Conservation (phyloP, 2,797 vertebrate genomes). For the Leontocebus nigricollis region DNA sequence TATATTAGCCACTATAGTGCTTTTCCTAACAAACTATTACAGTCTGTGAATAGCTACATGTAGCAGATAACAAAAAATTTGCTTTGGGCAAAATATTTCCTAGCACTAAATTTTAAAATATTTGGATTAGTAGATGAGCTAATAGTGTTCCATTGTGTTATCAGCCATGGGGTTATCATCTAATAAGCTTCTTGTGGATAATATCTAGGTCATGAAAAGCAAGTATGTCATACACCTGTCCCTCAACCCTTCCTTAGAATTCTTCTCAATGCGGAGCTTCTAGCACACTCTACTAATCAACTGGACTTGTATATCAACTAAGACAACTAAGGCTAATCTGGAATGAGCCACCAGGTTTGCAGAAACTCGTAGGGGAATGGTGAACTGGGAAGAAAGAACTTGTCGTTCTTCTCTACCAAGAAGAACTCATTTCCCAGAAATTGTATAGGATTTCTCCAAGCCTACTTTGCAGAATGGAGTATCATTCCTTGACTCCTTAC, state of each 20-base stretch:
- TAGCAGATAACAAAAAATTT: background rate
- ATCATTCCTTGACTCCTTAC: background rate
- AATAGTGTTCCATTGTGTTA: background rate
- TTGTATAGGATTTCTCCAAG: background rate
- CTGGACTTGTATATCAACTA: background rate
- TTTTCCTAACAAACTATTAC: background rate
- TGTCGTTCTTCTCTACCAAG: background rate
- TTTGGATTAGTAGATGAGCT: background rate
- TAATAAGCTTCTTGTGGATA: background rate
- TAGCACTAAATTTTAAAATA: background rate
- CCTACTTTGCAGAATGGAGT: background rate
- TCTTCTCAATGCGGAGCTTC: background rate
- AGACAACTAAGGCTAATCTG: background rate
- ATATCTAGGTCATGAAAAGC: background rate
- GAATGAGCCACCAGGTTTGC: background rate
- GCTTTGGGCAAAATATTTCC: background rate
- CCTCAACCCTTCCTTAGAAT: background rate
- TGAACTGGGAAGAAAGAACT: background rate
- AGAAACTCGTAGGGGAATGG: background rate
- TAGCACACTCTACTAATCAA: background rate
- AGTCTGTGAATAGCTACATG: conserved; percentile 16
- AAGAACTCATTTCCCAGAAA: background rate
- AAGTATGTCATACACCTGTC: background rate
- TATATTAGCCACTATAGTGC: background rate
- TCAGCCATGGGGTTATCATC: background rate